Percentiles rank a stretch among this genome's conserved stretches.
These are phyloP conservation scores for Clinocottus analis DNA, from an alignment of 2,113 vertebrate species.

Conservation along the genomic window DNA sequence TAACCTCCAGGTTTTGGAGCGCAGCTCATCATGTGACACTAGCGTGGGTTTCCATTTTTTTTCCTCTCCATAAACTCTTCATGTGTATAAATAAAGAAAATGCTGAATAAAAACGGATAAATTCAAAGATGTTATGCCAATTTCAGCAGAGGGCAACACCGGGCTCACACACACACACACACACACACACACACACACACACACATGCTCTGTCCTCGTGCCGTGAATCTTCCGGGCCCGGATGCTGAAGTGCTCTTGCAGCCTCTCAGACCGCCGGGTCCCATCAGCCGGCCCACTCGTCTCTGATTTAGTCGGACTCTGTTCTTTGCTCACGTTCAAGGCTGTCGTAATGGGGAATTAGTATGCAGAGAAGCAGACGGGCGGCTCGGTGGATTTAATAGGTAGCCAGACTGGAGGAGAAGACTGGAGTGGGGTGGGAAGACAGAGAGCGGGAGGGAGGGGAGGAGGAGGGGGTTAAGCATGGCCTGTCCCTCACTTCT, in stretches of 20 bases:
- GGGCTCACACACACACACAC: not conserved
- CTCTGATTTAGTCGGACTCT: slow-evolving; percentile 43
- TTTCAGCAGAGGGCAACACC: not conserved
- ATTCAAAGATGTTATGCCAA: not conserved
- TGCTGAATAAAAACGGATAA: not conserved
- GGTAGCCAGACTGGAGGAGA: slow-evolving; percentile 63
- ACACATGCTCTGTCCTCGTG: not conserved
- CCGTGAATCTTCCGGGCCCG: slow-evolving; percentile 13
- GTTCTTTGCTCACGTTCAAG: slow-evolving; percentile 62
- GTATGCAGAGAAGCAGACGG: slow-evolving; percentile 76
- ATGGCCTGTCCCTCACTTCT: slow-evolving; percentile 44
- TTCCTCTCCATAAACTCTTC: too few relatives aligned
- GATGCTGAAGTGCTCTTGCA: slow-evolving; percentile 46
- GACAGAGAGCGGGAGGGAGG: slow-evolving; percentile 24
- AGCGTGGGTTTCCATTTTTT: too few relatives aligned
- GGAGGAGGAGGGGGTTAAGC: slow-evolving; percentile 56
- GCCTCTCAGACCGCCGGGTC: slow-evolving; percentile 36
- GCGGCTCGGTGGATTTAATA: slow-evolving; percentile 73
- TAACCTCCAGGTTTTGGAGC: too few relatives aligned
- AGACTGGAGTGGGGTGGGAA: slow-evolving; percentile 39
- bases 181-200: too few relatives aligned
- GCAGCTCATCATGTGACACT: too few relatives aligned
- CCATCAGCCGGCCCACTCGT: slow-evolving; percentile 42
- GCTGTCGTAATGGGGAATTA: slow-evolving; percentile 76
- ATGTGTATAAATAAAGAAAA: not conserved